A percentile compares a stretch with the other conserved stretches of the same genome.
Evolutionary conservation across 2,888 invertebrate species (phyloP).

Genomic region (Andrena bucephala): DNA sequence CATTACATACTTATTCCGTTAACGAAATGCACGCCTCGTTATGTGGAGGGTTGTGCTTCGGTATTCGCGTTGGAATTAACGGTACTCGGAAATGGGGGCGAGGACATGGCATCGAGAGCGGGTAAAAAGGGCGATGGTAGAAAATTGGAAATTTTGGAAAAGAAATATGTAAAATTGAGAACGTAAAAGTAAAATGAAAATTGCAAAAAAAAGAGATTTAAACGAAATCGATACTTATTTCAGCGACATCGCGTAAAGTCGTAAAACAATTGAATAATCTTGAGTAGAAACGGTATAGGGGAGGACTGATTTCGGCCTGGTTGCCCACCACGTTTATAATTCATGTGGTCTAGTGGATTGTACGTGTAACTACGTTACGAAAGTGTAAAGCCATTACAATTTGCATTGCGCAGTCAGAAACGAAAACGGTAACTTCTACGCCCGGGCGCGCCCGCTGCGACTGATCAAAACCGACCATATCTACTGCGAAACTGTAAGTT

Average conservation of each 20-base stretch:
- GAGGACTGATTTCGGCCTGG: conserved; percentile 28
- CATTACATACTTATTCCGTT: not conserved
- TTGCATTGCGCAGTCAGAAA: conserved; percentile 32
- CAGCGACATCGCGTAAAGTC: not conserved
- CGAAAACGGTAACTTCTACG: conserved; percentile 10
- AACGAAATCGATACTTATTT: not conserved
- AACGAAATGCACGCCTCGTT: not conserved
- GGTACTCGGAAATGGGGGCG: not conserved
- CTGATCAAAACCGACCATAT: conserved; percentile 32
- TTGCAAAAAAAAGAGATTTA: not conserved
- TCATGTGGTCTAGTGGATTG: conserved; percentile 27
- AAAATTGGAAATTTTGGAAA: not conserved
- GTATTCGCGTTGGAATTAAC: not conserved
- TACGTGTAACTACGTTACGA: conserved; percentile 36
- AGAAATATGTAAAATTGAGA: not conserved
- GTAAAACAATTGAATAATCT: not conserved
- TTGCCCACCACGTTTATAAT: conserved; percentile 14
- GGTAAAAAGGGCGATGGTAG: not conserved
- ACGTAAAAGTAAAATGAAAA: not conserved
- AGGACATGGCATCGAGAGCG: not conserved
- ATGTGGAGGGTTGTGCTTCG: not conserved
- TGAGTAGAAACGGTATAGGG: not conserved
- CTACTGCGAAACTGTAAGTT: conserved; percentile 16
- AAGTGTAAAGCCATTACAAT: conserved; percentile 53
- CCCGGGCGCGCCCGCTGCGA: conserved; percentile 26